Evolutionary conservation across 2,113 vertebrate genomes (phyloP).

Genomic region (Sigmodon hispidus): DNA sequence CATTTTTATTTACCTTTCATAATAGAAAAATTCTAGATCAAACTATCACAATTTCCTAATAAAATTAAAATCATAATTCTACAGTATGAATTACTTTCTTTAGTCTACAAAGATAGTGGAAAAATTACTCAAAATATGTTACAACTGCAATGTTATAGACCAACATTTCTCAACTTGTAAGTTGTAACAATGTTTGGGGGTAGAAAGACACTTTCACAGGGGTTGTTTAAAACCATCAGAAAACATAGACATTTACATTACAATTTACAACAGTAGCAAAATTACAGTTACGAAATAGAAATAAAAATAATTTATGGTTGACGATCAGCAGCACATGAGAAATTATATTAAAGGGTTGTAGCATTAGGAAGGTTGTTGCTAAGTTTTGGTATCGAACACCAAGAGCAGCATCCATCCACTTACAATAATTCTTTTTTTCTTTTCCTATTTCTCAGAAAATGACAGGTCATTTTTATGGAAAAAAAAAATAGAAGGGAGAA

Average conservation of each 20-base stretch:
- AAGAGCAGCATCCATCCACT: background rate
- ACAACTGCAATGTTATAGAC: background rate
- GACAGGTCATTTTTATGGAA: background rate
- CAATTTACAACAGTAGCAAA: background rate
- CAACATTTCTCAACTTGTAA: background rate
- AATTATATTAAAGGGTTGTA: background rate
- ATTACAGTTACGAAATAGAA: background rate
- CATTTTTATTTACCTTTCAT: conserved; percentile 30
- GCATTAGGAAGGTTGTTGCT: background rate
- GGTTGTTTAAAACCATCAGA: background rate
- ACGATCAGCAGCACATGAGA: background rate
- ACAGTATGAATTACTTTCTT: conserved; percentile 22
- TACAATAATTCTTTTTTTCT: background rate
- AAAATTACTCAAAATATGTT: background rate
- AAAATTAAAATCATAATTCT: conserved; percentile 21
- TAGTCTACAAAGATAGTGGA: conserved; percentile 13
- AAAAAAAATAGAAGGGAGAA: background rate
- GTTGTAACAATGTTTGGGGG: background rate
- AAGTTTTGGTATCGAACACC: background rate
- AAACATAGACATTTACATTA: background rate
- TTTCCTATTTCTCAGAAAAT: background rate
- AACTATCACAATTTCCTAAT: conserved; percentile 24
- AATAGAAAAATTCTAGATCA: background rate
- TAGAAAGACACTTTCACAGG: background rate
- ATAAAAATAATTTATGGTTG: background rate